These are phyloP conservation scores for Neopelma chrysocephalum DNA, from an alignment of 2,797 vertebrate genomes.

Conservation along the genomic window DNA sequence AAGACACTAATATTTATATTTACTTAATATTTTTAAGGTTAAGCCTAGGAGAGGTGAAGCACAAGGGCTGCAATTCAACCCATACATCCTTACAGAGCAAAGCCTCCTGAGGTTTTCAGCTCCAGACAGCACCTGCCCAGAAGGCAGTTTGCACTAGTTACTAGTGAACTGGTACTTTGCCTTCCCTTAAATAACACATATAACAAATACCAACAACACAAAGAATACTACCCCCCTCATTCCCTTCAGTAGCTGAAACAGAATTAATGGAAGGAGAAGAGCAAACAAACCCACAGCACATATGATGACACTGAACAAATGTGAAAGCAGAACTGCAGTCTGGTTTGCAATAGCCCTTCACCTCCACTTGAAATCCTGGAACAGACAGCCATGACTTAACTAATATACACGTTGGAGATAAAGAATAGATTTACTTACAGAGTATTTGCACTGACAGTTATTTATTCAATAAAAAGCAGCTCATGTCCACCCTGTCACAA, in stretches of 20 bases:
- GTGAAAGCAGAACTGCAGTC: background rate
- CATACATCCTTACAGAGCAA: background rate
- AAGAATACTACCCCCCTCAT: background rate
- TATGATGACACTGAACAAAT: fast-evolving
- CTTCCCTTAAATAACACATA: background rate
- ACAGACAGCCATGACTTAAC: background rate
- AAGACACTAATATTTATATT: background rate
- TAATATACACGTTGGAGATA: background rate
- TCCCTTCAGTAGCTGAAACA: background rate
- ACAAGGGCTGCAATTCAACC: background rate
- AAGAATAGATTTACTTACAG: background rate
- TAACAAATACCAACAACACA: background rate
- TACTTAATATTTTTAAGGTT: background rate
- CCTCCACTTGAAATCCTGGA: background rate
- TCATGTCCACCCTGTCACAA: background rate
- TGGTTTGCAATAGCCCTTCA: background rate
- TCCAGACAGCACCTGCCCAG: background rate
- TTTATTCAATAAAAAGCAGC: conserved; percentile 17
- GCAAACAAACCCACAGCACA: background rate
- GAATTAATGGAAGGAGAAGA: background rate
- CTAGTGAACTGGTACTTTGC: background rate
- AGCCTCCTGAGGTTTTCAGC: background rate
- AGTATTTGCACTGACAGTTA: background rate
- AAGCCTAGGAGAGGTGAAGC: background rate
- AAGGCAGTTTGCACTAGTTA: background rate